phyloP scores from a whole-genome alignment of 37 sponge, comb jelly and placozoan genomes.

The Mnemiopsis leidyi region DNA sequence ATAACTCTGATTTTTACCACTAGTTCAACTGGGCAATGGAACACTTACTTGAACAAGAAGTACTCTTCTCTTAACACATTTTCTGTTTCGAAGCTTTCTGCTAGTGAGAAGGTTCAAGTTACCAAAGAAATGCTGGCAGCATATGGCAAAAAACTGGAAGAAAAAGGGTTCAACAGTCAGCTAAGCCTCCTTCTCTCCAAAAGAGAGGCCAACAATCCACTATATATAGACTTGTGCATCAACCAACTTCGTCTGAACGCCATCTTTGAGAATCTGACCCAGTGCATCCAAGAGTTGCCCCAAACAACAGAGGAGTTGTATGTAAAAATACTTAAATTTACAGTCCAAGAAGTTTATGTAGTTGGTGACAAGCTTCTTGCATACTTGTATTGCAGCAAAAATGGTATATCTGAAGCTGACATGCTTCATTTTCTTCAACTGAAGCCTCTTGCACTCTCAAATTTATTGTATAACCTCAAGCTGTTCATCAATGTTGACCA shows the following conservation, averaged over 20 bases:
- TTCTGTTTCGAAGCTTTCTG: slow-evolving; percentile 68
- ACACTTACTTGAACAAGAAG: slow-evolving; percentile 72
- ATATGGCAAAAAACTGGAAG: slow-evolving; percentile 91
- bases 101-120: slow-evolving; percentile 85
- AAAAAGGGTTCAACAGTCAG: slow-evolving; percentile 95
- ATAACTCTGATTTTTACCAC: slow-evolving; percentile 63
- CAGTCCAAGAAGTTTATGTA: neutral
- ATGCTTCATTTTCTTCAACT: slow-evolving; percentile 19
- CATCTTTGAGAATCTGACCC: neutral
- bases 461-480: neutral
- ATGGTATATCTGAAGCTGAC: slow-evolving; percentile 43
- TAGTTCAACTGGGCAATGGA: slow-evolving; percentile 72
- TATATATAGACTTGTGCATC: slow-evolving; percentile 78
- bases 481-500: slow-evolving; percentile 22
- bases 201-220: slow-evolving; percentile 90
- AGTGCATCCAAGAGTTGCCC: slow-evolving; percentile 36
- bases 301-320: slow-evolving; percentile 32
- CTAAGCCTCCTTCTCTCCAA: slow-evolving; percentile 82
- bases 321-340: neutral
- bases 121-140: slow-evolving; percentile 74
- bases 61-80: slow-evolving; percentile 47
- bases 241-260: slow-evolving; percentile 22
- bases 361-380: neutral
- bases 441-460: slow-evolving; percentile 27
- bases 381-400: slow-evolving; percentile 23